Evolutionary conservation across 35 echinoderm and acorn worm species (phyloP), one percentile per base, ranked within the genome.

Genomic region (Lytechinus pictus): DNA sequence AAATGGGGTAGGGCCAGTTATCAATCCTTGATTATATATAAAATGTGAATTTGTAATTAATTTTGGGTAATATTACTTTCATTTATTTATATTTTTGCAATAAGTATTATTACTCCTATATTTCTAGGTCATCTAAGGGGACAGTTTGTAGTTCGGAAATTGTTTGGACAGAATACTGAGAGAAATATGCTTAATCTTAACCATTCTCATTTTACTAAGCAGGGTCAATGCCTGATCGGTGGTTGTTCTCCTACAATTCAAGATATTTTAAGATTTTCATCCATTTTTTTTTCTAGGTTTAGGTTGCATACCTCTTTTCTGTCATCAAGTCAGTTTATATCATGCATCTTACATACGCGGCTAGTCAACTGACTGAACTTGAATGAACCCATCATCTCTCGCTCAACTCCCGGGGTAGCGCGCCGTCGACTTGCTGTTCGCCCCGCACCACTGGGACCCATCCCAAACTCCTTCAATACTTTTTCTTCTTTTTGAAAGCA

Each of bases 221-320:
- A 44, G 53, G 92, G 92, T 93, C 92, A 57, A 93, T 93, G 92
- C 10, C 92, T 93, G 52, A n/a, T 93, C 92, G 92, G 92, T 57
- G 57, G 27, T 93, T 93, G 92, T 44, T 44, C 88, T 79, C 66
- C 66, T 19, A 7, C 66, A 79, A 79, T 79, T 24, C 52, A 90
- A 54, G 88, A 90, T 90, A 90, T 90, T 90, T 90, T 29, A 54
- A 54, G 88, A 52, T 52, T 90, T 90, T 57, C 54, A 11, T 93
- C 92, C 92, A 93, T 10, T 57, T 55, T 93, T 54, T 27, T 93
- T 55, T 93, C 54, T 52, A 21, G 52, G 88, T 54, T 54, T 54
- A 90, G 52, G 53, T 54, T 93, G 92, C 92, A 93, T 93, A 14
- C 92, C 10, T 57, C 53, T 11, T 93, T 57, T 93, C 92, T 93